Percentiles rank a stretch among this genome's conserved stretches.
Conservation (phyloP, 2,888 invertebrate genomes). For the Piscicola geometra region DNA sequence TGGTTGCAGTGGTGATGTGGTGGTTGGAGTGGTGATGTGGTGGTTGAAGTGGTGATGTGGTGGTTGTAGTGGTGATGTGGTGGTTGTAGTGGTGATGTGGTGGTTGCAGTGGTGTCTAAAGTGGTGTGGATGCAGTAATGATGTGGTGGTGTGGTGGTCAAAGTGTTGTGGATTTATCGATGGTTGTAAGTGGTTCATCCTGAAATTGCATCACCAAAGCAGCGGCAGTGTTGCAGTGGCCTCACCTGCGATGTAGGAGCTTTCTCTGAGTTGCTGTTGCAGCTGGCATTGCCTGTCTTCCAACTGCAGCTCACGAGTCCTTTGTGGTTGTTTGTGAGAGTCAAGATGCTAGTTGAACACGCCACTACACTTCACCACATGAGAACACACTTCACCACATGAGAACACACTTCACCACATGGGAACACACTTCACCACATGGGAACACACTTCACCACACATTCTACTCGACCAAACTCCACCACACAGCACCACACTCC, state of each 20-base stretch:
- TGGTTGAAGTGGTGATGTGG: too few relatives aligned
- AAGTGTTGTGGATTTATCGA: not conserved
- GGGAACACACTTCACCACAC: conserved; percentile 4
- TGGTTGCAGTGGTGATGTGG: too few relatives aligned
- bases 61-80: too few relatives aligned
- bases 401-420: too few relatives aligned
- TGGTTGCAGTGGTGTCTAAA: not conserved
- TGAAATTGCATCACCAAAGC: not conserved
- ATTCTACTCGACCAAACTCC: too few relatives aligned
- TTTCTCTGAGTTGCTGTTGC: conserved; percentile 68
- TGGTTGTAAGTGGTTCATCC: not conserved
- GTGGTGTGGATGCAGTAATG: not conserved
- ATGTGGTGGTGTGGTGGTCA: not conserved
- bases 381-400: too few relatives aligned
- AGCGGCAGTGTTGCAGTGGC: not conserved
- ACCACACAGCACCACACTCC: too few relatives aligned
- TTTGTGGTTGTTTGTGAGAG: conserved; percentile 38
- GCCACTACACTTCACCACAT: not conserved
- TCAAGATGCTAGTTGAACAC: not conserved
- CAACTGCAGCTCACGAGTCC: conserved; percentile 72
- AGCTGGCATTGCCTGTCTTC: conserved; percentile 76
- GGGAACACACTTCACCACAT: not conserved
- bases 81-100: too few relatives aligned
- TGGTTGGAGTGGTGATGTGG: too few relatives aligned
- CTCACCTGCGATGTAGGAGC: not conserved